A percentile compares a stretch with the other conserved stretches of the same genome.
phyloP scores from a whole-genome alignment of 1,140 invertebrate genomes.

The Zaprionus tsacasi region DNA sequence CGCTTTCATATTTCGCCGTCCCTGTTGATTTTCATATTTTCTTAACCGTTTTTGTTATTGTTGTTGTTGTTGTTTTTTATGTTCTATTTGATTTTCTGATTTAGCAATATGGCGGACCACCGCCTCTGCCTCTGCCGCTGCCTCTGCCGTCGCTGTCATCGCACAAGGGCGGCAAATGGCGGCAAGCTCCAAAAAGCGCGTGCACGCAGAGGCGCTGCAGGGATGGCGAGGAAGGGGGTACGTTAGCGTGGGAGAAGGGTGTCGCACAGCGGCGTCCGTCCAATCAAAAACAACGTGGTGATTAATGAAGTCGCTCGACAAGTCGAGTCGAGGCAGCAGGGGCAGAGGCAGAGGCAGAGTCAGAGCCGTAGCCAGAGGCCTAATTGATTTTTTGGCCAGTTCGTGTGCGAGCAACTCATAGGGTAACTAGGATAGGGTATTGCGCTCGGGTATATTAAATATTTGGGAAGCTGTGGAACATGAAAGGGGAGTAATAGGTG shows the following conservation, averaged over 20 bases:
- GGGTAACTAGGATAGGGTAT: neutral
- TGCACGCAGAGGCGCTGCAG: slow-evolving; percentile 13
- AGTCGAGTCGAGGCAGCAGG: neutral
- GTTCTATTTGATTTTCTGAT: slow-evolving; percentile 79
- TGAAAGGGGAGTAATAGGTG: neutral
- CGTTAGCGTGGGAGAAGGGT: neutral
- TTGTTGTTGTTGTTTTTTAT: slow-evolving; percentile 48
- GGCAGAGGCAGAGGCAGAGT: neutral
- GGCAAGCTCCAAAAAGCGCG: slow-evolving; percentile 29
- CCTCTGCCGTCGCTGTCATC: no score
- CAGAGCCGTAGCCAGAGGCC: slow-evolving; percentile 21
- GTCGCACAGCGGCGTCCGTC: slow-evolving; percentile 3
- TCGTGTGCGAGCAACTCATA: slow-evolving; percentile 5
- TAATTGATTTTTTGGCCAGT: slow-evolving; percentile 62
- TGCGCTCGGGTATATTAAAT: neutral
- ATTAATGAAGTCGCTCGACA: slow-evolving; percentile 62
- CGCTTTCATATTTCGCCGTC: slow-evolving; percentile 78
- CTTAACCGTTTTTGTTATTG: slow-evolving; percentile 45
- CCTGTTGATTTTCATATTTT: slow-evolving; percentile 60
- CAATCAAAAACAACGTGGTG: slow-evolving; percentile 58
- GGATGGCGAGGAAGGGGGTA: neutral
- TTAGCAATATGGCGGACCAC: slow-evolving; percentile 71
- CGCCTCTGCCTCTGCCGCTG: no score
- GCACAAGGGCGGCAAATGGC: slow-evolving; percentile 29
- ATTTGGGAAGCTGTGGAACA: neutral